These are phyloP conservation scores for Lanistes nyassanus DNA, from an alignment of 1,140 invertebrate species.

Conservation along the genomic window DNA sequence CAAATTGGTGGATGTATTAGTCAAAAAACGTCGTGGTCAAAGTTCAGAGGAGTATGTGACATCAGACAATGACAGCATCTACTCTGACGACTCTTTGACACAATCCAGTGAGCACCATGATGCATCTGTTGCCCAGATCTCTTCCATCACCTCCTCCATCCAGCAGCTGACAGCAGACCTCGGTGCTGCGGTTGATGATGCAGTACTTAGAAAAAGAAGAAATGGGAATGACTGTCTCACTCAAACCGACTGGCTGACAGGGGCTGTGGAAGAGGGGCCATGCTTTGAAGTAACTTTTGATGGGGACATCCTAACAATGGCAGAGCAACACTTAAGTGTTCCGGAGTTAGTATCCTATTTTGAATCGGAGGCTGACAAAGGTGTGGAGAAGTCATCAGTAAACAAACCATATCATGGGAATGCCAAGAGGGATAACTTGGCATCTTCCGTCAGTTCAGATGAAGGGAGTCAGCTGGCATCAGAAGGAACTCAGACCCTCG, in stretches of 20 bases:
- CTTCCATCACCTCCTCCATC: constrained; percentile 19
- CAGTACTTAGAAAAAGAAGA: neutral
- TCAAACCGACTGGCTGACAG: too few species aligned
- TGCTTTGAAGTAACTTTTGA: too few species aligned
- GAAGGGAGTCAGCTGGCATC: constrained; percentile 8
- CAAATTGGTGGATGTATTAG: constrained; percentile 29
- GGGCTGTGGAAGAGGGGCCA: too few species aligned
- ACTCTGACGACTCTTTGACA: constrained; percentile 53
- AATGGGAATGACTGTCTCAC: too few species aligned
- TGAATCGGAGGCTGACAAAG: too few species aligned
- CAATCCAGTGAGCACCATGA: constrained; percentile 7
- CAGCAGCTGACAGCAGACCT: constrained; percentile 26
- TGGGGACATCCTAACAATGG: neutral
- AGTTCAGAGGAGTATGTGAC: constrained; percentile 59
- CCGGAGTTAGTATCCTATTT: constrained; percentile 3
- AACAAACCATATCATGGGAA: too few species aligned
- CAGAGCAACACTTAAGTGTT: neutral
- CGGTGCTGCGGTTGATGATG: neutral
- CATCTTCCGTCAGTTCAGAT: neutral
- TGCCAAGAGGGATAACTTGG: neutral
- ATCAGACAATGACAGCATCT: constrained; percentile 57
- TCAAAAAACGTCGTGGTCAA: constrained; percentile 35
- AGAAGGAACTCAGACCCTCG: constrained; percentile 27
- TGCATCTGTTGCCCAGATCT: constrained; percentile 18
- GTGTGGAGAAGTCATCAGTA: too few species aligned